Percentiles rank a stretch among this genome's conserved stretches.
These are phyloP conservation scores for Tethea ocularis DNA, from an alignment of 2,888 invertebrate genomes.

Conservation along the genomic window DNA sequence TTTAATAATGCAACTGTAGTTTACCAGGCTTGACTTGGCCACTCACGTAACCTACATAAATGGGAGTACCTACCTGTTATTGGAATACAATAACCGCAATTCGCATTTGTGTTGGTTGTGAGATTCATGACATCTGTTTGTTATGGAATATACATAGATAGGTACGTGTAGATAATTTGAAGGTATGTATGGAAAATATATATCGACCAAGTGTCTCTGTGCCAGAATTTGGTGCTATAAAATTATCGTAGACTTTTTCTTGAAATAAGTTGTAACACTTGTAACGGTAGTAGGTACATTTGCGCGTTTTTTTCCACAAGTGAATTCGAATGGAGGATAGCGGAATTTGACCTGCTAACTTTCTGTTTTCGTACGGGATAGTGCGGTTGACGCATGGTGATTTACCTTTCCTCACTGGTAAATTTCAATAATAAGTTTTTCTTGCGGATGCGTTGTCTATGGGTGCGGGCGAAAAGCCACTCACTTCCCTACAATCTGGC, in stretches of 20 bases:
- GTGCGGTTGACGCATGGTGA: too few relatives aligned
- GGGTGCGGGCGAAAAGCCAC: too few relatives aligned
- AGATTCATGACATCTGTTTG: constrained; percentile 17
- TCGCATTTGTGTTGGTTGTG: constrained; percentile 29
- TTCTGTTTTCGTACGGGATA: too few relatives aligned
- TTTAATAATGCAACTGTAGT: constrained; percentile 38
- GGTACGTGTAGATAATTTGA: constrained; percentile 16
- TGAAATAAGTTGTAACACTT: not conserved
- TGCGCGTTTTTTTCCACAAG: not conserved
- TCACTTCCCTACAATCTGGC: too few relatives aligned
- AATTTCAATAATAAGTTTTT: too few relatives aligned
- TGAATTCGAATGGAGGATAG: not conserved
- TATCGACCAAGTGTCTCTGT: not conserved
- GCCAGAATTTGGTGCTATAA: not conserved
- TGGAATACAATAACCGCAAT: constrained; percentile 55
- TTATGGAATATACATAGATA: constrained; percentile 19
- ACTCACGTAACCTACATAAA: constrained; percentile 35
- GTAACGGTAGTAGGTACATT: too few relatives aligned
- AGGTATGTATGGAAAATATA: not conserved
- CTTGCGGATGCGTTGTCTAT: too few relatives aligned
- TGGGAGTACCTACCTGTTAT: constrained; percentile 39
- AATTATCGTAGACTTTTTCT: not conserved
- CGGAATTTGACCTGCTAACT: too few relatives aligned
- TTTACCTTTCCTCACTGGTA: too few relatives aligned
- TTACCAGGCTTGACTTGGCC: constrained; percentile 17